Conservation (phyloP, 2,888 invertebrate species). For the Eurois occulta region DNA sequence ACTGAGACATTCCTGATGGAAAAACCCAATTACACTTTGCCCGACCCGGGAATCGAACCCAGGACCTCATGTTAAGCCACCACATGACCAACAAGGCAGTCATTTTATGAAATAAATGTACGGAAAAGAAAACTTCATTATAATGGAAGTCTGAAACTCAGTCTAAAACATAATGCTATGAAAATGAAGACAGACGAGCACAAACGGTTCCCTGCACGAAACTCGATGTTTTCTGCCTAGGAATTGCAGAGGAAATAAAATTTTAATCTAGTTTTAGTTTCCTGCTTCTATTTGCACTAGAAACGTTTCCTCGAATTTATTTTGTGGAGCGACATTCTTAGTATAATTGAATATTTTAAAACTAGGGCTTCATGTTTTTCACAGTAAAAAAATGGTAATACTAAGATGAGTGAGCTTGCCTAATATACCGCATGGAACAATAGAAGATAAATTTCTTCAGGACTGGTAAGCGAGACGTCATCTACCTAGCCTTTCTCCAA, state of each 20-base stretch:
- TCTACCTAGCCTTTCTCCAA: neutral
- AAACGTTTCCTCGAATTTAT: conserved; percentile 13
- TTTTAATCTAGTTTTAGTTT: conserved; percentile 21
- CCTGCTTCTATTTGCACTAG: neutral
- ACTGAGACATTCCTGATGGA: too few relatives aligned
- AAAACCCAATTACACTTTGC: too few relatives aligned
- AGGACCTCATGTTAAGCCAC: too few relatives aligned
- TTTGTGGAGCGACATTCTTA: conserved; percentile 7
- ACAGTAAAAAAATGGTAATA: neutral
- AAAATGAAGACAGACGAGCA: neutral
- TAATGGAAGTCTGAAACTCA: neutral
- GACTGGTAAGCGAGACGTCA: neutral
- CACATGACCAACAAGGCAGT: too few relatives aligned
- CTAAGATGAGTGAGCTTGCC: neutral
- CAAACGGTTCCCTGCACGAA: conserved; percentile 2
- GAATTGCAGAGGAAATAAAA: conserved; percentile 25
- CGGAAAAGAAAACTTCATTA: neutral
- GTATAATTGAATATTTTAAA: neutral
- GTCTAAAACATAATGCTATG: neutral
- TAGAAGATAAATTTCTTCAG: neutral
- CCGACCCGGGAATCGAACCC: too few relatives aligned
- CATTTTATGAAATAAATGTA: too few relatives aligned
- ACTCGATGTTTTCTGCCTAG: neutral
- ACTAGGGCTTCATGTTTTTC: neutral
- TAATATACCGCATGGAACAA: neutral